Base-by-base conservation (phyloP, 2,113 vertebrate species). In the Callionymus lyra region DNA sequence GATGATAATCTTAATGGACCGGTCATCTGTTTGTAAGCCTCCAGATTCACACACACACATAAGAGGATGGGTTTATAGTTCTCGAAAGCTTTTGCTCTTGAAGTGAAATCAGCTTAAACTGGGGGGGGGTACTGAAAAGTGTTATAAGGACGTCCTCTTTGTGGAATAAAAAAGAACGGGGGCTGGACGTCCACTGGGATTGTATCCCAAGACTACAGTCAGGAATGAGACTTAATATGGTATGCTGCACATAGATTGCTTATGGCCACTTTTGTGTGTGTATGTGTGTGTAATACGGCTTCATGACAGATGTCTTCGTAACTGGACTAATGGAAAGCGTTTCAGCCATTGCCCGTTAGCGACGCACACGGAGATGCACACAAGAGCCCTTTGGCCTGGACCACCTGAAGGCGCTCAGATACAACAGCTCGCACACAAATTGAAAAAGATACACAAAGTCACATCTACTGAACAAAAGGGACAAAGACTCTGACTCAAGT, bases 1-100 rank as follows among this genome's bases (percentile, higher is more conserved):
- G 68, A 70, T 67, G 64, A 63, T 78, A 78, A 80, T 82, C 80
- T 80, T 82, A 80, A 80, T 82, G 77, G 80, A 78, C 59, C 31
- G 66, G 67, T 68, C 68, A 73, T 76, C 72, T 52, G 54, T 59
- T 56, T 68, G 51, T 82, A 70, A 78, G 63, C 61, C 39, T 31
- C 56, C 34, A 54, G 62, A 27, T 27, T 27, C 21, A 27, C 21
- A 27, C 21, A n/a, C 56, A 56, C 70, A 12, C 43, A 53, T 31
- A 35, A 4, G 48, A 5, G 31, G 38, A 12, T 44, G 58, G 63
- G 74, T 62, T 75, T 68, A 76, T 59, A 48, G 50, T 61, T 72
- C 65, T 70, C 16, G 6, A 76, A 77, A 78, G 76, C 74, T 74
- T 74, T 71, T 44, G 47, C 68, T 71, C 63, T 66, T 49, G 33